Percentiles rank a stretch among this genome's conserved stretches.
These are phyloP conservation scores for Ispidina lecontei DNA, from an alignment of 2,797 vertebrate genomes.

Conservation along the genomic window DNA sequence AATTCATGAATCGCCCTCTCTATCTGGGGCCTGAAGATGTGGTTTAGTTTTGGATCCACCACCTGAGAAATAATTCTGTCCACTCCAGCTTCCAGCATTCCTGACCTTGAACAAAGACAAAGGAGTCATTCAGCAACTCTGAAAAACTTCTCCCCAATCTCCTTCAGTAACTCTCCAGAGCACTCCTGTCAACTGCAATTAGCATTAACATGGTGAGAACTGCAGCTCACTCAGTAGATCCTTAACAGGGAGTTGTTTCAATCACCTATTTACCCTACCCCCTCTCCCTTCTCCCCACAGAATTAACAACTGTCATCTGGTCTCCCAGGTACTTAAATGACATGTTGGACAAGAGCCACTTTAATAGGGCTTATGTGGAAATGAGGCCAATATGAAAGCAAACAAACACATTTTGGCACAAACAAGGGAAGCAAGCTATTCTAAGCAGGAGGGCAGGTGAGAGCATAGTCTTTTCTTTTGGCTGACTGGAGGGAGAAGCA, in stretches of 20 bases:
- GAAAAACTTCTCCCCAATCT: conserved; percentile 51
- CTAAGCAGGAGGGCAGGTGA: conserved; percentile 40
- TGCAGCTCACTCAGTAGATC: conserved; percentile 42
- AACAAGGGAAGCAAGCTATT: conserved; percentile 13
- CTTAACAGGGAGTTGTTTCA: conserved; percentile 49
- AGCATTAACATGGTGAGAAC: conserved; percentile 43
- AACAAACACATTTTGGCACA: conserved; percentile 48
- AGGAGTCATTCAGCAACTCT: conserved; percentile 57
- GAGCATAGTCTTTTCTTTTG: conserved; percentile 20
- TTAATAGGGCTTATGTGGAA: conserved; percentile 33
- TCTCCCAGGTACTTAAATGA: conserved; percentile 56
- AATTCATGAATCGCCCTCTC: conserved; percentile 93
- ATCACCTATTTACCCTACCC: conserved; percentile 28
- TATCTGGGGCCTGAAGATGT: conserved; percentile 94
- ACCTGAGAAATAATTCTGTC: conserved; percentile 98
- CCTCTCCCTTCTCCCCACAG: conserved; percentile 20
- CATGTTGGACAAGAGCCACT: conserved; percentile 30
- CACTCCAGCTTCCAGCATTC: conserved; percentile 91
- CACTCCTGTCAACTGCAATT: conserved; percentile 63
- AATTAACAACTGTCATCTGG: conserved; percentile 48
- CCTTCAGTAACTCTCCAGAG: conserved; percentile 40
- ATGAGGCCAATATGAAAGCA: conserved; percentile 54
- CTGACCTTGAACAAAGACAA: conserved; percentile 91
- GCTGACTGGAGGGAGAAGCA: background rate
- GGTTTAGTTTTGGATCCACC: conserved; percentile 89